Base-by-base conservation (phyloP, 2,888 invertebrate genomes). In the Anagyrus pseudococci region DNA sequence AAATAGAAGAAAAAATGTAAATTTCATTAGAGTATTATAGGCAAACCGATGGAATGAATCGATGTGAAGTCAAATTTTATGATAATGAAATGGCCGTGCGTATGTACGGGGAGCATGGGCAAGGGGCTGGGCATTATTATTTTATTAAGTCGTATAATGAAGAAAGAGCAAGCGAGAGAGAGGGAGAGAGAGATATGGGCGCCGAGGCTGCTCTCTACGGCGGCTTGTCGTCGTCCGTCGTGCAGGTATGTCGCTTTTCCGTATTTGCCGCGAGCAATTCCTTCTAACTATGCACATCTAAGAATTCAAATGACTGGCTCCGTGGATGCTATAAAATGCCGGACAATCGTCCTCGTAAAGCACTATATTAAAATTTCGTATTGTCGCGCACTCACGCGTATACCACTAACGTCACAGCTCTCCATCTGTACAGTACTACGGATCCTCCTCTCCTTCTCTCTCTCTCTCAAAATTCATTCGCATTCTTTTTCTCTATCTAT, bases 291-390 rank as follows among this genome's bases (percentile, higher is more conserved):
- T 78, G 78, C 78, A 79, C 78, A 50, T 80, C 79, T 79, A 78
- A 80, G 80, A 80, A 80, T 80, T 80, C 75, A 79, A 80, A 80
- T 80, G 78, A 77, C 75, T 71, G 74, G 69, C 20, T 2, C 75
- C 75, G 75, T 73, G 74, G 72, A 71, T 7, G 46, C 46, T 20
- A 73, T 80, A 79, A 80, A 79, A 80, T 43, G 58, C 75, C 75
- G 79, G 80, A 80, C 80, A 80, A 80, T 80, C 78, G 78, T 75
- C 75, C 79, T 79, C 80, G 77, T 79, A 80, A 80, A 80, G 68
- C 78, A 77, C 78, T 78, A 78, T 79, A 78, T 80, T 80, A 80
- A 80, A 80, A 80, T 80, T 80, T 79, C 80, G 78, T 80, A 80
- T 77, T 76, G 73, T 70, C 68, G 66, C 67, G 62, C 55, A n/a